Evolutionary conservation across 2,113 vertebrate genomes (phyloP).

Genomic region (Varanus salvator): DNA sequence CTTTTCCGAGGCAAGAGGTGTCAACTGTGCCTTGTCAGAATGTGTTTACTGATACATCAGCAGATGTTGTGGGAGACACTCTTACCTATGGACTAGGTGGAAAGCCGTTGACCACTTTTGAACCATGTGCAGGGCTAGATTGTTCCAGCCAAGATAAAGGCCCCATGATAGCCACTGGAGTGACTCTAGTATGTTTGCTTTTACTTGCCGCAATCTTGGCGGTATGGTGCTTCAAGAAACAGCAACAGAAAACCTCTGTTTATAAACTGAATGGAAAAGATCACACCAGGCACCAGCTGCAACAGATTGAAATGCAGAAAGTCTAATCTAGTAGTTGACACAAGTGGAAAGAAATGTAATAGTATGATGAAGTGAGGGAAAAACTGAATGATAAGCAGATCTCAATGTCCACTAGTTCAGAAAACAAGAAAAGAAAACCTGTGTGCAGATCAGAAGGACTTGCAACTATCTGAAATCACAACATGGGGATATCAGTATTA

Average conservation of each 20-base stretch:
- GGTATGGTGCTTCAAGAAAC: conserved; percentile 88
- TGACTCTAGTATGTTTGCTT: conserved; percentile 84
- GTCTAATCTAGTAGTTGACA: conserved; percentile 63
- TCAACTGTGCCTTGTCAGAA: conserved; percentile 57
- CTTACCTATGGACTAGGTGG: conserved; percentile 78
- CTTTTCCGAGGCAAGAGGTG: conserved; percentile 46
- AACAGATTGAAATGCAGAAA: conserved; percentile 97
- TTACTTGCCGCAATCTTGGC: conserved; percentile 76
- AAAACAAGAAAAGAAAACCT: conserved; percentile 58
- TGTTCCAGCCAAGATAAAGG: conserved; percentile 79
- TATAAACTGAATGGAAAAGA: conserved; percentile 92
- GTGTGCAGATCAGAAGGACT: conserved; percentile 53
- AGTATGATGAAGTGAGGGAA: conserved; percentile 12
- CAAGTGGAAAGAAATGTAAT: conserved; percentile 14
- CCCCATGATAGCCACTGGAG: conserved; percentile 84
- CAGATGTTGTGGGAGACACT: conserved; percentile 73
- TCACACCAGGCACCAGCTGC: conserved; percentile 82
- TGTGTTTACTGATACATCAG: conserved; percentile 53
- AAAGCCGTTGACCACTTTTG: conserved; percentile 68
- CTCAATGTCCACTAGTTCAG: conserved; percentile 62
- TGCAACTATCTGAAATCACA: conserved; percentile 28
- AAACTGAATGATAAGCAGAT: conserved; percentile 57
- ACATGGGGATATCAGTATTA: conserved; percentile 29
- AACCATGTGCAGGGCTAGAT: conserved; percentile 71
- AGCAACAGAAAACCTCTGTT: conserved; percentile 90